phyloP scores from a whole-genome alignment of 2,888 invertebrate species.

The Drosophila pegasa region DNA sequence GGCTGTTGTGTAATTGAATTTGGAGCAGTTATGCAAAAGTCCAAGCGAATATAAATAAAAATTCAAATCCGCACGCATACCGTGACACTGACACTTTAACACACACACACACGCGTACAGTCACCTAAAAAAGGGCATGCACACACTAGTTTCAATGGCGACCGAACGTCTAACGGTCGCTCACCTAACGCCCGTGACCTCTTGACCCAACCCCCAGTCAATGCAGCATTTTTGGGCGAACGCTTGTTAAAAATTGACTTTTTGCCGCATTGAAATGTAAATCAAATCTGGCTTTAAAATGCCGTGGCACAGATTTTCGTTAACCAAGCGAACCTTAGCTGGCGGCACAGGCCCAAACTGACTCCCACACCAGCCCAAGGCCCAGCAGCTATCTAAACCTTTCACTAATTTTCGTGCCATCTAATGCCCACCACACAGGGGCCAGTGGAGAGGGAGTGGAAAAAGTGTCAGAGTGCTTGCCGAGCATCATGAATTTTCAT shows the following conservation, averaged over 20 bases:
- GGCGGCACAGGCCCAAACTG: conserved; percentile 17
- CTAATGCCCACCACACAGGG: conserved; percentile 24
- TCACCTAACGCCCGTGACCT: conserved; percentile 35
- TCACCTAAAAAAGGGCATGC: neutral
- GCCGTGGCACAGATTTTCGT: conserved; percentile 63
- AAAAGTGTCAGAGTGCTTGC: conserved; percentile 64
- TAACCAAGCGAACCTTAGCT: conserved; percentile 47
- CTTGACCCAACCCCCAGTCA: conserved; percentile 1
- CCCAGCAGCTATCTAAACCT: neutral
- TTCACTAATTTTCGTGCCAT: conserved; percentile 54
- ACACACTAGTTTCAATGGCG: conserved; percentile 40
- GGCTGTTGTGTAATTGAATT: conserved; percentile 44
- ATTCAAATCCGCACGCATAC: conserved; percentile 56
- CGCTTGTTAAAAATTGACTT: conserved; percentile 57
- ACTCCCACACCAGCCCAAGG: neutral
- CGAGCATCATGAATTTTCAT: conserved; percentile 75
- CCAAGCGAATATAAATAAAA: conserved; percentile 63
- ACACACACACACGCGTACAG: conserved; percentile 9
- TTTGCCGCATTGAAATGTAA: conserved; percentile 70
- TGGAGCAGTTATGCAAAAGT: conserved; percentile 69
- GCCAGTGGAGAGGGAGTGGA: neutral
- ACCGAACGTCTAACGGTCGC: conserved; percentile 57
- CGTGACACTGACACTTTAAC: conserved; percentile 40
- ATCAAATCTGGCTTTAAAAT: conserved; percentile 71
- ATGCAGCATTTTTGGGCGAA: neutral